phyloP scores from a whole-genome alignment of 1,140 invertebrate genomes.

The Lanistes nyassanus region DNA sequence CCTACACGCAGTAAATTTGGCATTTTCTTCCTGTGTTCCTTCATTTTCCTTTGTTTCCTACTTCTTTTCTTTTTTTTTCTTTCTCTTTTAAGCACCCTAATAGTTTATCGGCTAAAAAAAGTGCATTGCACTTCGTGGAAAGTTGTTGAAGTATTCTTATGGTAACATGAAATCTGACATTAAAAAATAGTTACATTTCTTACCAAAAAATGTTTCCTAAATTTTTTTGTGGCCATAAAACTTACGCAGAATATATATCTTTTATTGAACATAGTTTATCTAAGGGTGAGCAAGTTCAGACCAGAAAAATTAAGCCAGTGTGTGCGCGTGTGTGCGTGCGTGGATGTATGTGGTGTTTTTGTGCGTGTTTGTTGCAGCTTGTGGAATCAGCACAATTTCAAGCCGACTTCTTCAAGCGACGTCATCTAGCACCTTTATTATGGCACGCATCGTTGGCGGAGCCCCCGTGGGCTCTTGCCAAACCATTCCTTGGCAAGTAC shows the following conservation, averaged over 20 bases:
- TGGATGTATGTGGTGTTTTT: background rate
- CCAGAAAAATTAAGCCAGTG: background rate
- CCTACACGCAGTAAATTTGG: background rate
- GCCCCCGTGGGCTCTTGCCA: conserved; percentile 7
- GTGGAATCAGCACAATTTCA: background rate
- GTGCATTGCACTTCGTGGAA: too few species aligned
- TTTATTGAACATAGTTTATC: too few species aligned
- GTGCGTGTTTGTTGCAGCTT: background rate
- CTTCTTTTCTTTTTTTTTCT: background rate
- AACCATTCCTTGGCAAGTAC: conserved; percentile 29
- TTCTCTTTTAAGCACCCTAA: too few species aligned
- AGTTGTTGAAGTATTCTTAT: too few species aligned
- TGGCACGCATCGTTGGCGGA: conserved; percentile 25
- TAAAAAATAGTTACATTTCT: too few species aligned
- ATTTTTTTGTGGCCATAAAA: too few species aligned
- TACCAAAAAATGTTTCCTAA: too few species aligned
- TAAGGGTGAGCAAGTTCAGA: too few species aligned
- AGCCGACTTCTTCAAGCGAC: background rate
- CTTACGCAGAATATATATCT: too few species aligned
- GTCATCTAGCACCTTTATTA: background rate
- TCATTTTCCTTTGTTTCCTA: background rate
- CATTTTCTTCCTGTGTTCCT: background rate
- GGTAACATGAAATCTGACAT: too few species aligned
- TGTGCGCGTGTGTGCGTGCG: too few species aligned
- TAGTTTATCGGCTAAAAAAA: too few species aligned